These are phyloP conservation scores for Scrobipalpa atriplicella DNA, from an alignment of 2,888 invertebrate species.

Conservation along the genomic window DNA sequence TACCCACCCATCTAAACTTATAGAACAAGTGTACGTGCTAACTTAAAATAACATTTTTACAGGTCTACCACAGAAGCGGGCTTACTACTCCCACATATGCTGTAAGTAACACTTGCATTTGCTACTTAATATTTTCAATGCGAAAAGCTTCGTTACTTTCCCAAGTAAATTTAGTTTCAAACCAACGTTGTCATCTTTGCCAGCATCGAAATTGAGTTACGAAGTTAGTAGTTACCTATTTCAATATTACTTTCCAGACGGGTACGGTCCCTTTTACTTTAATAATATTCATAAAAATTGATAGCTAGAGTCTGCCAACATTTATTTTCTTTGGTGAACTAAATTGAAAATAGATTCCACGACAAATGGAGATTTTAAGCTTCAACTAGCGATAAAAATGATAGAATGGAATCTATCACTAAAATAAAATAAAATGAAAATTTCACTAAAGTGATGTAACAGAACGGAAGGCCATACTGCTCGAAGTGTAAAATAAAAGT, in stretches of 20 bases:
- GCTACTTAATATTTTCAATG: no score
- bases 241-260: not conserved
- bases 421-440: no score
- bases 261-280: not conserved
- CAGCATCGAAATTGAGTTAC: not conserved
- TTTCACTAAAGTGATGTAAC: no score
- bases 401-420: no score
- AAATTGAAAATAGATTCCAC: not conserved
- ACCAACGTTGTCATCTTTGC: not conserved
- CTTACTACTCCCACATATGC: not conserved
- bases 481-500: no score
- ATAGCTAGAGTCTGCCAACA: not conserved
- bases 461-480: no score
- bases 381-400: not conserved
- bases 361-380: not conserved
- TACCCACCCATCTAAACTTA: no score
- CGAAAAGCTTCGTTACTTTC: not conserved
- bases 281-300: slow-evolving; percentile 5
- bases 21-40: no score
- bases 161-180: not conserved
- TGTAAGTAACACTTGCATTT: not conserved
- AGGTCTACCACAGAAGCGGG: not conserved
- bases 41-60: not conserved
- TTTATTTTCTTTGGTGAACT: not conserved
- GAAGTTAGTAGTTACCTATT: not conserved